Evolutionary conservation across 2,113 vertebrate genomes (phyloP), one percentile per base, ranked within the genome.

Genomic region (Glaucomys volans): DNA sequence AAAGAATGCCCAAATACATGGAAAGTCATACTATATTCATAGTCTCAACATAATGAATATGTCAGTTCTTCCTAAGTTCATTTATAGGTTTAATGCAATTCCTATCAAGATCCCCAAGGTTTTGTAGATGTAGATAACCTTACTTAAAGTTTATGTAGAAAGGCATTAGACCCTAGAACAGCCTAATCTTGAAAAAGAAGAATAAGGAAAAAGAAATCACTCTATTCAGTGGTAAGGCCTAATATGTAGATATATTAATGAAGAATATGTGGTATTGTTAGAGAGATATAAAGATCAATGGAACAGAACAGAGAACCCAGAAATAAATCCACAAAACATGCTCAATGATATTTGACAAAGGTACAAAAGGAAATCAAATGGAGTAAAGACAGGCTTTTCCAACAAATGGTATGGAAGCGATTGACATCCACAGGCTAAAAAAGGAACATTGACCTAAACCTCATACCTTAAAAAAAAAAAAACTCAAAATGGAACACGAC

Each of bases 401-500:
- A 91, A 66, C 75, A 97, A 96, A 86, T 16, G n/a, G 24, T n/a
- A 30, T 89, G 59, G 50, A 83, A 71, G 52, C 20, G 35, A 87
- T 6, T 95, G 32, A 77, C 30, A 54, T 24, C 54, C 37, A 54
- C 9, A 28, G 11, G 32, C n/a, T 30, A 40, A 42, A 66, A 44
- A 47, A 40, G 67, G 50, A 5, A 47, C 75, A 13, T 72, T 71
- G 35, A 69, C 26, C 32, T 83, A 90, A 87, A 44, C 37, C 5
- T 93, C 44, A 47, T 67, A 80, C 14, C 5, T 90, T 42, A 93
- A 44, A 67, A 74, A 91, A 71, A 59, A 89, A 80, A 42, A 67
- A 87, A 79, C 44, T 87, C 59, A 74, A 93, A 80, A 20, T 76
- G 42, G 52, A 84, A 66, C 6, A 69, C 35, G 17, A 77, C 8